phyloP scores from a whole-genome alignment of 1,140 invertebrate genomes.

The Ladona fulva region DNA sequence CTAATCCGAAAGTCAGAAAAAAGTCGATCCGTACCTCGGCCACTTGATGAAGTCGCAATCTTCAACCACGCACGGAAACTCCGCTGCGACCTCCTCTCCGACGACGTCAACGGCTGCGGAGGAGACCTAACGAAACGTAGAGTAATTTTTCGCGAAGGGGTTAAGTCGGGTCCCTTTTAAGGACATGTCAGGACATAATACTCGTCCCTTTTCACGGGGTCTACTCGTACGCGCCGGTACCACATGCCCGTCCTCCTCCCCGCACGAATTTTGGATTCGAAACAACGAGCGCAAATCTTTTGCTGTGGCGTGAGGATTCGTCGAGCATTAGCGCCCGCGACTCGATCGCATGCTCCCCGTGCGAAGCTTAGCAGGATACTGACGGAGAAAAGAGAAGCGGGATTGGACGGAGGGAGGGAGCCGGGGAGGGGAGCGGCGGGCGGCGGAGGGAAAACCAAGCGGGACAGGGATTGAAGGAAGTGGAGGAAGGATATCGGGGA shows the following conservation, averaged over 20 bases:
- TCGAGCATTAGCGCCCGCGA: not conserved
- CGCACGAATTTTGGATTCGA: not conserved
- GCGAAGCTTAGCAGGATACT: not conserved
- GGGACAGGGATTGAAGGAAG: not conserved
- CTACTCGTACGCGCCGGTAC: not conserved
- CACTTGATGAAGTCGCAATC: no score
- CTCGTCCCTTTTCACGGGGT: not conserved
- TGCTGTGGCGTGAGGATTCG: not conserved
- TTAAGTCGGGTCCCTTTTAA: no score
- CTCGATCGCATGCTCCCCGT: not conserved
- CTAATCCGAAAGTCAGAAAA: no score
- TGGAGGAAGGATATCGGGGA: not conserved
- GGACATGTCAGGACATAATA: no score
- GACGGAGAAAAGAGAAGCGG: not conserved
- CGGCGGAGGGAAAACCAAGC: not conserved
- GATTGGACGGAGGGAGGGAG: not conserved
- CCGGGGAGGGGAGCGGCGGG: not conserved
- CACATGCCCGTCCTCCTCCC: not conserved
- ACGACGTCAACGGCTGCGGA: no score
- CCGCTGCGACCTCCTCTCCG: no score
- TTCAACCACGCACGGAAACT: no score
- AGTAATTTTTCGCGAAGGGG: no score
- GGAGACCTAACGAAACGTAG: no score
- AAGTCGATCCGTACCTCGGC: no score
- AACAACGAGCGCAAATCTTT: not conserved